Conservation (phyloP, 2,113 vertebrate species). For the Albula glossodonta region DNA sequence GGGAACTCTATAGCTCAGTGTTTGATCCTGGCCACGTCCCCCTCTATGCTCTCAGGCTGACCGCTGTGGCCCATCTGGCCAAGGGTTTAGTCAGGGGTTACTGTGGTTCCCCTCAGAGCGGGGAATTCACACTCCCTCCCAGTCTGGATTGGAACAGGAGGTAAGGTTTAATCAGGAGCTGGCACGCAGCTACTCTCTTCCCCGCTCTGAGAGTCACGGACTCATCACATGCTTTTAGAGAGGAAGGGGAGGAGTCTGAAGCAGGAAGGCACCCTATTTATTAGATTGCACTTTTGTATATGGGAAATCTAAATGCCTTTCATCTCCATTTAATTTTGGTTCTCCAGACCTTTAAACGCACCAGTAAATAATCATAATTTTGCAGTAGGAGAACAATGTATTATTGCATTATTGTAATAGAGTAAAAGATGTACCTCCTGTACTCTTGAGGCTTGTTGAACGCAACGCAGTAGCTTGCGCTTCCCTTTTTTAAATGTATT, state of each 20-base stretch:
- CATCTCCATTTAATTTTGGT: neutral
- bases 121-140: slow-evolving; percentile 23
- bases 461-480: neutral
- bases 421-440: neutral
- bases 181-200: neutral
- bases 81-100: slow-evolving; percentile 63
- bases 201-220: slow-evolving; percentile 9
- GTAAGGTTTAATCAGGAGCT: slow-evolving; percentile 27
- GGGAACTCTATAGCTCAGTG: slow-evolving; percentile 50
- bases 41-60: slow-evolving; percentile 60
- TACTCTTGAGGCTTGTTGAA: neutral
- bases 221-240: neutral
- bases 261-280: neutral
- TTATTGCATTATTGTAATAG: neutral
- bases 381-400: slow-evolving; percentile 8
- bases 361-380: neutral
- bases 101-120: slow-evolving; percentile 40
- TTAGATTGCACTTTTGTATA: neutral
- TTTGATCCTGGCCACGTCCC: slow-evolving; percentile 73
- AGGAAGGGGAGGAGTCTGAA: slow-evolving; percentile 17
- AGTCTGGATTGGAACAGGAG: slow-evolving; percentile 21
- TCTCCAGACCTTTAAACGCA: neutral
- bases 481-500: neutral
- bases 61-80: slow-evolving; percentile 75
- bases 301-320: neutral